Percentiles rank a stretch among this genome's conserved stretches.
phyloP scores from a whole-genome alignment of 2,888 invertebrate species.

The Apocheima hispidaria region DNA sequence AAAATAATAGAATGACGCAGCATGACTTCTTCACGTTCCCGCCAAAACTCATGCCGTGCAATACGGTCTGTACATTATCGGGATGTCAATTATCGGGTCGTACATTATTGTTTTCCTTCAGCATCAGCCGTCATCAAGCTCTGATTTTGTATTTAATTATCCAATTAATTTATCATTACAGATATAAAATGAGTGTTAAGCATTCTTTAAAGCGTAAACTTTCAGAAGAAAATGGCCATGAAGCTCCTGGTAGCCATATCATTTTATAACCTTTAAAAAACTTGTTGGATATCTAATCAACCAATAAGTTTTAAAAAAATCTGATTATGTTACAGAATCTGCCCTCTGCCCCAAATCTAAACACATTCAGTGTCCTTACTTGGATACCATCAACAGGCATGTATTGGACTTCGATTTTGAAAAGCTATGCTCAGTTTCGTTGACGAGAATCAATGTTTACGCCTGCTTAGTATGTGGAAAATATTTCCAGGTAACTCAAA shows the following conservation, averaged over 20 bases:
- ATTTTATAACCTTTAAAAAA: conserved; percentile 49
- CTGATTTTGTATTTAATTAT: background rate
- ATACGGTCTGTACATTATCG: too few species aligned
- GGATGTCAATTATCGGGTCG: too few species aligned
- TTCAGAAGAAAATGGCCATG: conserved; percentile 62
- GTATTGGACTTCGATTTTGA: conserved; percentile 99
- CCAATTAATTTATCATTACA: background rate
- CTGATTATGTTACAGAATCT: conserved; percentile 60
- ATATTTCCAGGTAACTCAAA: conserved; percentile 91
- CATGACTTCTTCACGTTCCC: too few species aligned
- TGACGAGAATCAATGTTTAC: conserved; percentile 99
- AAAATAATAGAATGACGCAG: too few species aligned
- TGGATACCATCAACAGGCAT: conserved; percentile 99
- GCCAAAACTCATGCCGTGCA: too few species aligned
- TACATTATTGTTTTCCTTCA: too few species aligned
- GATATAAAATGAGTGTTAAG: conserved; percentile 56
- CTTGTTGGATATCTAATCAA: background rate
- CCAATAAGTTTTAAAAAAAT: background rate
- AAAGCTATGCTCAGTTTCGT: conserved; percentile 98
- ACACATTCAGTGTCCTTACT: conserved; percentile 94
- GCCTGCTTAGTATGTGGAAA: conserved; percentile 99
- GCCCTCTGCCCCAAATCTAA: conserved; percentile 58
- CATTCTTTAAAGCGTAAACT: conserved; percentile 65
- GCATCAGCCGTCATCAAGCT: too few species aligned
- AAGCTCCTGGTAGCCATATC: conserved; percentile 54